phyloP scores from a whole-genome alignment of 2,113 vertebrate species.

The Tetrao urogallus region DNA sequence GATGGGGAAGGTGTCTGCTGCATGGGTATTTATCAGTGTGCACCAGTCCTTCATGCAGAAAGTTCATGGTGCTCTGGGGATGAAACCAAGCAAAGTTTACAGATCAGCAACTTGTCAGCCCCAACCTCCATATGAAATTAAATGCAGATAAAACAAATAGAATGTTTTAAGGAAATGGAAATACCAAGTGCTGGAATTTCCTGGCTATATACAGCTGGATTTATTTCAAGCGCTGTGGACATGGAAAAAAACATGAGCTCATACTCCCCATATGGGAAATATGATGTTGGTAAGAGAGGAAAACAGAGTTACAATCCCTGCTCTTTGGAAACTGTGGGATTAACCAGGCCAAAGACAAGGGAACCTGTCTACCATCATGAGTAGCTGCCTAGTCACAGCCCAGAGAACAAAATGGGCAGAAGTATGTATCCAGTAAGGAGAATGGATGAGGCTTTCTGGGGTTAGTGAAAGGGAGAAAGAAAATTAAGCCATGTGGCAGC shows the following conservation, averaged over 20 bases:
- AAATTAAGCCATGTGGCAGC: neutral
- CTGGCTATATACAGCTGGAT: slow-evolving; percentile 36
- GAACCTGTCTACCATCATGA: neutral
- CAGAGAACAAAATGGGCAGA: neutral
- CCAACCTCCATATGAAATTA: slow-evolving; percentile 43
- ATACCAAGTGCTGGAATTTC: slow-evolving; percentile 56
- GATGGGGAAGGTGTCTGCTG: neutral
- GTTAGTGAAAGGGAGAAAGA: neutral
- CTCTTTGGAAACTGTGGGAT: slow-evolving; percentile 4
- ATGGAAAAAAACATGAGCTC: slow-evolving; percentile 61
- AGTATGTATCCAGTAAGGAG: neutral
- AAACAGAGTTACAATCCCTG: neutral
- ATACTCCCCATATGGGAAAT: slow-evolving; percentile 46
- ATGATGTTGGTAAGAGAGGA: slow-evolving; percentile 22
- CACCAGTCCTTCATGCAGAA: neutral
- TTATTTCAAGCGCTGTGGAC: slow-evolving; percentile 55
- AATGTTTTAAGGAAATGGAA: slow-evolving; percentile 68
- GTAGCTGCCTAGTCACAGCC: neutral
- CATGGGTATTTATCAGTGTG: neutral
- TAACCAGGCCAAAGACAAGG: neutral
- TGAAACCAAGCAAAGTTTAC: slow-evolving; percentile 59
- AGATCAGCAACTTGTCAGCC: slow-evolving; percentile 60
- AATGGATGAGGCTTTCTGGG: neutral
- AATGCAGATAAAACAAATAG: slow-evolving; percentile 62
- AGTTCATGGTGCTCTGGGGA: slow-evolving; percentile 36